These are phyloP conservation scores for Cylloceria caligata DNA, from an alignment of 2,888 invertebrate species.

Conservation along the genomic window DNA sequence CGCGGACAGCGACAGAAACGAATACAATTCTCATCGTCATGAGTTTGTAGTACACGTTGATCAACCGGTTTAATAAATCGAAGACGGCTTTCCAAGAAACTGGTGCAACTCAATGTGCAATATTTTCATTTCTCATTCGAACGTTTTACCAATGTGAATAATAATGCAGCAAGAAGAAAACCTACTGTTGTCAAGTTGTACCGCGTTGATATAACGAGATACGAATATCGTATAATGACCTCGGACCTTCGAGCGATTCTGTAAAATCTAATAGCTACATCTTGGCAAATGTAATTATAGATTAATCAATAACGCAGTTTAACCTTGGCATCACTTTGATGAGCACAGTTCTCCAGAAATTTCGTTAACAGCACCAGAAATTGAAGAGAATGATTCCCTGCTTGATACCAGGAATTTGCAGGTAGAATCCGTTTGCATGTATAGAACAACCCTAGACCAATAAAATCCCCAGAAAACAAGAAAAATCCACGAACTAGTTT, in stretches of 20 bases:
- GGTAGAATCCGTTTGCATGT: too few relatives aligned
- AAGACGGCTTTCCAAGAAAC: conserved; percentile 20
- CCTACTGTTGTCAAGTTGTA: background rate
- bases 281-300: background rate
- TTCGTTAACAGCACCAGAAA: too few relatives aligned
- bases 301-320: background rate
- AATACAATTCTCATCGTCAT: background rate
- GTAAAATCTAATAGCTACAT: background rate
- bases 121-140: conserved; percentile 1
- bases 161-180: background rate
- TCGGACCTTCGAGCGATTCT: background rate
- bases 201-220: background rate
- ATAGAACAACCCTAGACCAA: too few relatives aligned
- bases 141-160: background rate
- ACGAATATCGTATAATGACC: background rate
- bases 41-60: background rate
- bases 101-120: background rate
- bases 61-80: background rate
- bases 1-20: background rate
- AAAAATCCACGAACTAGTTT: too few relatives aligned
- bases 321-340: background rate
- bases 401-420: too few relatives aligned
- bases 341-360: background rate
- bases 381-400: too few relatives aligned
- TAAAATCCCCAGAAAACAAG: too few relatives aligned